These are phyloP conservation scores for Azorinus chamasolen DNA, from an alignment of 2,888 invertebrate genomes.

Conservation along the genomic window DNA sequence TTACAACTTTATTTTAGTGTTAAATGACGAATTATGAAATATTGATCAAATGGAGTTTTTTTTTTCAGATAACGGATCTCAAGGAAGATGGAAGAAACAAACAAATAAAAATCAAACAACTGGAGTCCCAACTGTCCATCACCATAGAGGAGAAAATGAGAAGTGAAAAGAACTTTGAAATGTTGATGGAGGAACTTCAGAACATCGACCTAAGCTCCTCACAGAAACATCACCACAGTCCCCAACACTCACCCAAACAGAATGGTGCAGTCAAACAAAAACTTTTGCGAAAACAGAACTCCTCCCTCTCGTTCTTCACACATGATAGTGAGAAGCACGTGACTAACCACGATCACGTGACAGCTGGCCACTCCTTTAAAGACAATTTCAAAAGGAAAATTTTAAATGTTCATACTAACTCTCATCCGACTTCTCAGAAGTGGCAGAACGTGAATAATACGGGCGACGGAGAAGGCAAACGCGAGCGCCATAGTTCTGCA, in stretches of 20 bases:
- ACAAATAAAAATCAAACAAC: no score
- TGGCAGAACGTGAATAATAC: no score
- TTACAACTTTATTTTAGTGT: neutral
- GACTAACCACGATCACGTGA: neutral
- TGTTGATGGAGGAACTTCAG: conserved; percentile 60
- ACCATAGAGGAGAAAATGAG: conserved; percentile 56
- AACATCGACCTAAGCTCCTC: conserved; percentile 44
- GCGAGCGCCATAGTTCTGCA: no score
- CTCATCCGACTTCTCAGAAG: no score
- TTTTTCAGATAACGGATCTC: conserved; percentile 9
- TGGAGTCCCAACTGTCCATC: conserved; percentile 67
- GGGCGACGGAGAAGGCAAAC: no score
- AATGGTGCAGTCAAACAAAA: conserved; percentile 26
- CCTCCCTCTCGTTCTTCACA: conserved; percentile 50
- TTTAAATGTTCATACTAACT: no score
- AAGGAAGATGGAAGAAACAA: conserved; percentile 6
- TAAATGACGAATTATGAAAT: no score
- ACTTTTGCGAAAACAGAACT: conserved; percentile 40
- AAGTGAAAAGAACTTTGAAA: conserved; percentile 49
- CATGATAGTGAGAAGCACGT: no score
- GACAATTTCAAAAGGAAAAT: conserved; percentile 1
- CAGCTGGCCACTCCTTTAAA: neutral
- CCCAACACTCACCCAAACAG: conserved; percentile 11
- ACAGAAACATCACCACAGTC: conserved; percentile 7
- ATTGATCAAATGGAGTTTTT: neutral